Evolutionary conservation across 2,797 vertebrate species (phyloP), one percentile per base, ranked within the genome.

Genomic region (Kryptolebias ocellatus): DNA sequence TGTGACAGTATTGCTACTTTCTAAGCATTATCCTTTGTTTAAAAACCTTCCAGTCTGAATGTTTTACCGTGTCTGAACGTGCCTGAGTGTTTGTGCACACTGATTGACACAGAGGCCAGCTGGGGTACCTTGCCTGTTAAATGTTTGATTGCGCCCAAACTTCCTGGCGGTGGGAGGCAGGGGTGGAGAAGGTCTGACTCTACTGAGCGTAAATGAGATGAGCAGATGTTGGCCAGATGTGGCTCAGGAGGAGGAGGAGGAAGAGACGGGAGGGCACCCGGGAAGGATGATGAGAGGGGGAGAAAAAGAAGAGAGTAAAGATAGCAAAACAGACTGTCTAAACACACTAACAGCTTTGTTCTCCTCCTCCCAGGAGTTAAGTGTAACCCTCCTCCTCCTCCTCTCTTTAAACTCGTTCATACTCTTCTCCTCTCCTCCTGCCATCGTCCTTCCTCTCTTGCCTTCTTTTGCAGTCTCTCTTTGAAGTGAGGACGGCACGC

Each of bases 311-410:
- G 49, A 49, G 39, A 66, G 54, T 16, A 45, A 0, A 28, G 60
- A 59, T 77, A 60, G 80, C 54, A 45, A 37, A 49, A 76, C 64
- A 73, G 58, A 78, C 71, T 62, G 44, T 87, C 68, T 20, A 81
- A 63, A 49, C 83, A 92, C 81, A 81, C 81, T 87, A 65, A 83
- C 76, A 85, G 74, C 87, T 91, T 93, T 90, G 87, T 91, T 92
- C 80, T 84, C 79, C 78, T 87, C 74, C 27, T 67, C 79, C 82
- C 73, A 61, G 62, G 24, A 82, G 69, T 73, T 62, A 2, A 72
- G 52, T 44, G 20, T 20, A 53, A 42, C 9, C 63, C 53, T 67
- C 80, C 52, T 59, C 87, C 62, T 80, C 54, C 20, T 51, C 37
- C 20, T 24, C 20, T 62, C 53, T 56, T 54, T 39, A 31, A 72